Evolutionary conservation across 2,888 invertebrate genomes (phyloP), one percentile per base, ranked within the genome.

Genomic region (Iselma pallidipennis): DNA sequence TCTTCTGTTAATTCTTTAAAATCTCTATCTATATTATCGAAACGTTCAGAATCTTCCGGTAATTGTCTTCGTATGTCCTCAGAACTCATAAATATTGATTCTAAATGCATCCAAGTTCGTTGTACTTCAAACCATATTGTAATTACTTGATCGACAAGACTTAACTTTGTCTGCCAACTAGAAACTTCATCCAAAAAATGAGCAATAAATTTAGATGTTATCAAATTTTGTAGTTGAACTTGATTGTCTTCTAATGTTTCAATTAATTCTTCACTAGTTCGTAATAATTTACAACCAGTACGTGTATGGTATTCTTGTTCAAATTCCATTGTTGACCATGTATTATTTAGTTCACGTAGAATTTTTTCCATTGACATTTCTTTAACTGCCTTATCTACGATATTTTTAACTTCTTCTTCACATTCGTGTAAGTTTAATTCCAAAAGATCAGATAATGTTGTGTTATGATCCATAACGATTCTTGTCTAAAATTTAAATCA

Each of bases 361-460:
- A 92, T 91, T 80, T 96, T 97, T 81, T 98, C 98, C 96, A 98
- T 98, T 2, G 95, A 94, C 94, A 96, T 96, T 84, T 98, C 98
- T 82, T 98, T 98, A 0, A 96, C 96, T 0, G 98, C 96, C 83
- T 97, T 97, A 80, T 98, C 98, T 7, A 98, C 98, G 73, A 98
- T 97, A 80, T 95, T 95, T 77, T 96, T 94, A 0, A 96, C 97
- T 81, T 98, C 97, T 80, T 98, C 98, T 81, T 98, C 98, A 81
- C 95, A 97, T 81, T 96, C 95, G 80, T 98, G 98, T 9, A 98
- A 86, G 82, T 96, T 96, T 51, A 98, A 82, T 4, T 93, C 93
- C 66, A 98, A 83, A 21, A 98, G 85, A 79, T 98, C 97, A 1
- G 96, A 92, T 72, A 98, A 82, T 0, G 96, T 97, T 9, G 97